A percentile compares a stretch with the other conserved stretches of the same genome.
Conservation (phyloP, 1,140 invertebrate species). For the Bombus terrestris region DNA sequence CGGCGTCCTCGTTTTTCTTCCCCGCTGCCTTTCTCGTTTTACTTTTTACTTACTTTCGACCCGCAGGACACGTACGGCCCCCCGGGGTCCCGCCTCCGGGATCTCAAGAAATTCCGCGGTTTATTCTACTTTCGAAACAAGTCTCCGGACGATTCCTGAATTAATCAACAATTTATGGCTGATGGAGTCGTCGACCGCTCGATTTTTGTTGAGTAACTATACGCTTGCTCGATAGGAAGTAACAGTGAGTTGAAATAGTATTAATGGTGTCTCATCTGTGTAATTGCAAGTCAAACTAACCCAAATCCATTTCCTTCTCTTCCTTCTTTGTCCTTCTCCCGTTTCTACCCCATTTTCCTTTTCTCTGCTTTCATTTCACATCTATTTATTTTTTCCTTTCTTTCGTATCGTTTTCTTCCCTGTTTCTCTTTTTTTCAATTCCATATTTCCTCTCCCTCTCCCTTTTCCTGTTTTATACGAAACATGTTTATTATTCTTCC, state of each 20-base stretch:
- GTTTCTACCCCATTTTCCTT: background rate
- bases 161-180: constrained; percentile 28
- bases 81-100: background rate
- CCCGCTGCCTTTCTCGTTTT: constrained; percentile 50
- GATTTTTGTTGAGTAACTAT: too few relatives aligned
- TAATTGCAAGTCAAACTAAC: background rate
- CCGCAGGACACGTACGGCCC: constrained; percentile 48
- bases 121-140: constrained; percentile 16
- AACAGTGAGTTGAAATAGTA: background rate
- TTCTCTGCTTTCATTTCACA: background rate
- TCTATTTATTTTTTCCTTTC: too few relatives aligned
- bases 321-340: background rate
- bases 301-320: too few relatives aligned
- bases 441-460: too few relatives aligned
- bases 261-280: background rate
- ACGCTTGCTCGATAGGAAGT: background rate
- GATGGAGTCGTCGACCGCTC: background rate
- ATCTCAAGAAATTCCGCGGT: background rate
- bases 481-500: too few relatives aligned
- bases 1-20: constrained; percentile 65
- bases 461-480: too few relatives aligned
- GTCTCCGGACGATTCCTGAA: constrained; percentile 18
- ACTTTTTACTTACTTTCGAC: constrained; percentile 62
- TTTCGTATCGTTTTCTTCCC: too few relatives aligned
- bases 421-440: too few relatives aligned